These are phyloP conservation scores for Pocillopora verrucosa DNA, from an alignment of 64 coral and sea anemone species.

Conservation along the genomic window DNA sequence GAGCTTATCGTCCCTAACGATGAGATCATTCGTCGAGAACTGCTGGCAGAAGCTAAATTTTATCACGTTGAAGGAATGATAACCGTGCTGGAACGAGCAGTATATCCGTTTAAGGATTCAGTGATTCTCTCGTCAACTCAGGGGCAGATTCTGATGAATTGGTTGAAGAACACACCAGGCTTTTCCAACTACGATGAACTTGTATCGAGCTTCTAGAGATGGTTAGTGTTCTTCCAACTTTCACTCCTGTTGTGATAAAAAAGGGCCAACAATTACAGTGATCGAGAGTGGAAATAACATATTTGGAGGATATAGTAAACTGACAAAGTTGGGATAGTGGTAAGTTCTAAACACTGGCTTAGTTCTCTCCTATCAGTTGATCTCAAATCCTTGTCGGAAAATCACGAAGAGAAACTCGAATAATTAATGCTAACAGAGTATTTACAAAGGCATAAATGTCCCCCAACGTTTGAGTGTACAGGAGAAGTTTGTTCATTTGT, in stretches of 20 bases:
- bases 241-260: conserved; percentile 9
- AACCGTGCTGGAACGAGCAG: not conserved
- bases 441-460: too few species aligned
- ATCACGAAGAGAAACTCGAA: too few species aligned
- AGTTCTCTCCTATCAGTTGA: too few species aligned
- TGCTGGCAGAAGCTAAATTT: too few species aligned
- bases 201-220: conserved; percentile 13
- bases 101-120: conserved; percentile 2
- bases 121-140: not conserved
- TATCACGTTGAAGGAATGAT: too few species aligned
- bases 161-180: not conserved
- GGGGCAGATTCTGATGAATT: not conserved
- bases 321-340: not conserved
- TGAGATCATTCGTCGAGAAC: too few species aligned
- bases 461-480: too few species aligned
- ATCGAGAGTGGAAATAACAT: conserved; percentile 4
- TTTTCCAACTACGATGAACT: not conserved
- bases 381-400: too few species aligned
- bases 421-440: too few species aligned
- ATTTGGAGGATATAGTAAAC: conserved; percentile 29
- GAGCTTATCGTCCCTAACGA: too few species aligned
- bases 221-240: not conserved
- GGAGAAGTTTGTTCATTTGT: too few species aligned
- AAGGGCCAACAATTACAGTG: not conserved
- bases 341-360: not conserved